A percentile compares a stretch with the other conserved stretches of the same genome.
Conservation (phyloP, 1,140 invertebrate species). For the Dysdera silvatica region DNA sequence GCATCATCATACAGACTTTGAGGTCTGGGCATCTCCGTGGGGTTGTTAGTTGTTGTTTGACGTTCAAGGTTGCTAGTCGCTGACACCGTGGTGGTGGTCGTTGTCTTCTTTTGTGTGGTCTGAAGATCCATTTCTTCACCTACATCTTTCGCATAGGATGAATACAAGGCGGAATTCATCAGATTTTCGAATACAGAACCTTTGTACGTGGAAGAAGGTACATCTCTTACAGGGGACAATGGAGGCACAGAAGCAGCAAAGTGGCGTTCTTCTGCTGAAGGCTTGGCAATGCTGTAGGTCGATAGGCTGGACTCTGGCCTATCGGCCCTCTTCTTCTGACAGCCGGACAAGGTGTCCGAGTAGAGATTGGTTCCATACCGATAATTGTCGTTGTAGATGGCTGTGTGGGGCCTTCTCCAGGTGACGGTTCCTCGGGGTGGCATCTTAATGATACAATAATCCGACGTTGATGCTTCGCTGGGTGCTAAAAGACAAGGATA, state of each 20-base stretch:
- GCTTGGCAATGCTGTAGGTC: too few species aligned
- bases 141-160: background rate
- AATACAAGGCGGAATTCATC: background rate
- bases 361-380: constrained; percentile 35
- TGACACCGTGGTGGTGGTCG: background rate
- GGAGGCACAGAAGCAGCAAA: background rate
- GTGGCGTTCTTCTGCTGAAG: background rate
- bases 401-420: constrained; percentile 34
- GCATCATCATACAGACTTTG: constrained; percentile 17
- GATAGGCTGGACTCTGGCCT: constrained; percentile 24
- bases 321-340: constrained; percentile 32
- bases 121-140: background rate
- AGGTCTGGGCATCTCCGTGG: background rate
- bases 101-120: background rate
- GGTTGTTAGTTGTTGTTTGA: too few species aligned
- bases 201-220: background rate
- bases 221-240: background rate
- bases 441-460: background rate
- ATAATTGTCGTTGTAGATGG: constrained; percentile 37
- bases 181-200: background rate
- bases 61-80: background rate
- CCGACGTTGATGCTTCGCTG: too few species aligned
- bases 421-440: constrained; percentile 11
- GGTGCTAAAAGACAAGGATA: too few species aligned
- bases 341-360: constrained; percentile 32